A percentile compares a stretch with the other conserved stretches of the same genome.
These are phyloP conservation scores for Agonopterix heracliana DNA, from an alignment of 2,888 invertebrate genomes.

Conservation along the genomic window DNA sequence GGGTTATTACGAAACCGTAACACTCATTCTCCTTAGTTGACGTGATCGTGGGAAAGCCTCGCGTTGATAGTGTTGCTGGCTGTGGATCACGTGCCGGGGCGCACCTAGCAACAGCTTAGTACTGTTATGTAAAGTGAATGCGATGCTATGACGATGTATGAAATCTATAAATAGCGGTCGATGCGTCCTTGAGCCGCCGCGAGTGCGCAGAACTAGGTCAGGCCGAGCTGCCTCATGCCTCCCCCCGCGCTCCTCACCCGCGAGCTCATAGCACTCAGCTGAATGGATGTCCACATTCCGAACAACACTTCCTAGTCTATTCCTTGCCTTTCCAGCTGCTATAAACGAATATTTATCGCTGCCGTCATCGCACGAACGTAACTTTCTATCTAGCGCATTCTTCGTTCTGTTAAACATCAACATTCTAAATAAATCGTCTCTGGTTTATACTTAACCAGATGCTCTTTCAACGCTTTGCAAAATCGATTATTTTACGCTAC, in stretches of 20 bases:
- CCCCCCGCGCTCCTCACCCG: conserved; percentile 33
- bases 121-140: conserved; percentile 68
- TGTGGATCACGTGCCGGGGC: conserved; percentile 37
- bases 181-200: conserved; percentile 71
- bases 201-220: conserved; percentile 69
- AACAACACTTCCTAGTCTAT: conserved; percentile 29
- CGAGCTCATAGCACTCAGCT: conserved; percentile 18
- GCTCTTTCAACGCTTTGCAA: not conserved
- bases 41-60: conserved; percentile 52
- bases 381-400: conserved; percentile 7
- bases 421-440: not conserved
- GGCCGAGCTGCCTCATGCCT: conserved; percentile 50
- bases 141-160: conserved; percentile 62
- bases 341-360: conserved; percentile 18
- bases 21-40: not conserved
- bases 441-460: not conserved
- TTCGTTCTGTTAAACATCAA: no score
- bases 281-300: conserved; percentile 33
- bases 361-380: conserved; percentile 18
- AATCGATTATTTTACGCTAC: conserved; percentile 25
- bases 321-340: conserved; percentile 14
- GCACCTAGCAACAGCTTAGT: conserved; percentile 51
- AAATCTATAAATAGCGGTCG: conserved; percentile 72
- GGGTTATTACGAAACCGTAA: conserved; percentile 37
- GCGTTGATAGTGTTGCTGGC: conserved; percentile 26